Conservation (phyloP, 2,113 vertebrate genomes). For the Ginglymostoma cirratum region DNA sequence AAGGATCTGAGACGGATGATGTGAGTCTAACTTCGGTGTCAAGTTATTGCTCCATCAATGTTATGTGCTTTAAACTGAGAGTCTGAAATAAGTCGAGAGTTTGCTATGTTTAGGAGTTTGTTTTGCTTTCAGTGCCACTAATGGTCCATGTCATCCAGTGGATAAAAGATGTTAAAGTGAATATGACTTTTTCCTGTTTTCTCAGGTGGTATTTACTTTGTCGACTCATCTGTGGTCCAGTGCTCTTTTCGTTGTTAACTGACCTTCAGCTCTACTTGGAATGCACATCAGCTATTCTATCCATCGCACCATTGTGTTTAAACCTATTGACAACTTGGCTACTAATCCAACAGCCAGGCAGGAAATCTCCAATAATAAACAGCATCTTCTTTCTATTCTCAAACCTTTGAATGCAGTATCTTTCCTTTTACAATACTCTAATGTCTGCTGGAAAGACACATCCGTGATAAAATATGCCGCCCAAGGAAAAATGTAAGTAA, state of each 20-base stretch:
- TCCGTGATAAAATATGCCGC: neutral
- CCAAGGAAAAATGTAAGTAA: neutral
- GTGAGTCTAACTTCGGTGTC: constrained; percentile 10
- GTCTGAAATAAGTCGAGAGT: constrained; percentile 22
- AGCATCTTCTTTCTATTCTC: neutral
- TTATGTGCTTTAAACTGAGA: constrained; percentile 17
- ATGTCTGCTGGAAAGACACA: neutral
- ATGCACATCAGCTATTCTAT: constrained; percentile 34
- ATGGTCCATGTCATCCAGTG: constrained; percentile 29
- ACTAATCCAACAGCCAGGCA: constrained; percentile 25
- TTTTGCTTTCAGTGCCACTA: constrained; percentile 35
- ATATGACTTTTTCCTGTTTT: constrained; percentile 38
- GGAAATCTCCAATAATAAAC: constrained; percentile 30
- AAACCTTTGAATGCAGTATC: constrained; percentile 28
- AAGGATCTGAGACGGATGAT: neutral
- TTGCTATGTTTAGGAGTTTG: constrained; percentile 32
- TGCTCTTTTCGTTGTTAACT: constrained; percentile 22
- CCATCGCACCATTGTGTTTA: constrained; percentile 1
- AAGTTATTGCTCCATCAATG: neutral
- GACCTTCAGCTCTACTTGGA: constrained; percentile 32
- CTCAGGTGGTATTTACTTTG: constrained; percentile 38
- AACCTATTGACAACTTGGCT: constrained; percentile 34
- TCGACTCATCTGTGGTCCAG: constrained; percentile 36
- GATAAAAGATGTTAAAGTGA: constrained; percentile 38
- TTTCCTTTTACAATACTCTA: neutral